phyloP scores from a whole-genome alignment of 2,888 invertebrate species.

The Acanthacorydalis orientalis region DNA sequence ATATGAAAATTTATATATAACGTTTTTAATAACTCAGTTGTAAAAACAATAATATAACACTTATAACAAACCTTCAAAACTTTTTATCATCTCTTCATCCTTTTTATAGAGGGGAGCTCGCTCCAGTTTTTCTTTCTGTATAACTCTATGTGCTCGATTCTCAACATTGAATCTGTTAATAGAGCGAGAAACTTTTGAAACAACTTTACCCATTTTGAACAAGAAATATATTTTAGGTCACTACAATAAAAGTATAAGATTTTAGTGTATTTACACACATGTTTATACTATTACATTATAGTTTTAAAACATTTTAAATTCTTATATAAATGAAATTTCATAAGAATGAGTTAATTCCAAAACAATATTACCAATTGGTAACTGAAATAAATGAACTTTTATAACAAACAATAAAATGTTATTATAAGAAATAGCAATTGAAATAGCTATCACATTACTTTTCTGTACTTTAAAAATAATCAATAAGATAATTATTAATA shows the following conservation, averaged over 20 bases:
- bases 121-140: slow-evolving; percentile 39
- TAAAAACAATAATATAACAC: slow-evolving; percentile 6
- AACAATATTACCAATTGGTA: too few relatives aligned
- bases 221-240: neutral
- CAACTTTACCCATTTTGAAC: slow-evolving; percentile 44
- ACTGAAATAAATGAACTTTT: too few relatives aligned
- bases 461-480: too few relatives aligned
- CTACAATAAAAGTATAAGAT: neutral
- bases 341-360: too few relatives aligned
- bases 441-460: too few relatives aligned
- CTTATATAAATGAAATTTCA: too few relatives aligned
- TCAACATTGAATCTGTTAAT: slow-evolving; percentile 56
- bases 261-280: neutral
- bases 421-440: too few relatives aligned
- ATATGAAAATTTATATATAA: slow-evolving; percentile 6
- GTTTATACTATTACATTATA: too few relatives aligned
- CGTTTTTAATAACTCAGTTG: slow-evolving; percentile 6
- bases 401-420: too few relatives aligned
- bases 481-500: too few relatives aligned
- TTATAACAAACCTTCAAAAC: slow-evolving; percentile 37
- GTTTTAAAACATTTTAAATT: too few relatives aligned
- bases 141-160: slow-evolving; percentile 52
- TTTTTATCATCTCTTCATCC: slow-evolving; percentile 39
- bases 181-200: slow-evolving; percentile 39
- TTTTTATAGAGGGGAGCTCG: slow-evolving; percentile 46